Base-by-base conservation (phyloP, 2,888 invertebrate genomes). In the Steromphala cineraria region DNA sequence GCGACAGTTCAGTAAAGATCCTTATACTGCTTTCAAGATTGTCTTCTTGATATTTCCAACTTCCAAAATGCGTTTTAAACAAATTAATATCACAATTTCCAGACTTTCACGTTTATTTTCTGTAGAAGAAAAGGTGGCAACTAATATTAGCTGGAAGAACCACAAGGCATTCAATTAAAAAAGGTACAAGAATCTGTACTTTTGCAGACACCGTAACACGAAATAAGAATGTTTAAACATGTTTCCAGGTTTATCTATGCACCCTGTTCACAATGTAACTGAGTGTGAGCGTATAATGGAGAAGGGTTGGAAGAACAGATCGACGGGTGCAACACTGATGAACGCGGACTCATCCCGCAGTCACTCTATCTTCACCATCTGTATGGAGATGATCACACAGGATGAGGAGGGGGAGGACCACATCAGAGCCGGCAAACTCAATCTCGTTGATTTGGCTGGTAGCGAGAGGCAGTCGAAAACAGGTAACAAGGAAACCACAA, bases 361-460 rank as follows among this genome's bases (percentile, higher is more conserved):
- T 78, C 98, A 98, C 93, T 97, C 97, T 19, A 97, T 98, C 83
- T 97, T 98, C 92, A 97, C 96, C 2, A 95, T 98, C 67, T 96
- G 96, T 83, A 94, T 98, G 53, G 98, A 98, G 93, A 97, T 97
- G 93, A 95, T 97, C 90, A 95, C 95, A 2, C 94, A 94, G 21
- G 93, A 94, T 75, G 92, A 92, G 17, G 93, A 94, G 67, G 94
- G 93, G 0, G 94, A 94, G 79, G 94, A 95, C 75, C 94, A 95
- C 82, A 95, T 96, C 55, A 91, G 95, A 84, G 94, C 95, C 89
- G 96, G 96, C 1, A 96, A 97, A 93, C 94, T 98, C 19, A 97
- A 97, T 92, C 94, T 98, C 79, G 98, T 98, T 0, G 98, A 98
- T 94, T 94, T 98, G 88, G 98, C 98, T 0, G 98, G 98, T 7